Base-by-base conservation (phyloP, 1,140 invertebrate genomes). In the Ptiloglossa arizonensis region DNA sequence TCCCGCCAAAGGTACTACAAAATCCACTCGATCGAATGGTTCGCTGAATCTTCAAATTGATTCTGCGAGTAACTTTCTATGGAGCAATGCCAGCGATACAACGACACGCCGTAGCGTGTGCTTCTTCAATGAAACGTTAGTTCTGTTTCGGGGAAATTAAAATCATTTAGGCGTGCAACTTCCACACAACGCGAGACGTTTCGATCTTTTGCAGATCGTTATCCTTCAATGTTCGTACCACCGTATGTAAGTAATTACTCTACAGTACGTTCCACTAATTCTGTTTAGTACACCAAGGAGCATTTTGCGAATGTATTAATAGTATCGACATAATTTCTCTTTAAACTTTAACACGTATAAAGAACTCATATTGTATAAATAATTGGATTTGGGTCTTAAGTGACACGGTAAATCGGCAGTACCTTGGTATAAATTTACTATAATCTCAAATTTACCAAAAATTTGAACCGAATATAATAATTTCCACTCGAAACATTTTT, bases 41-140 rank as follows among this genome's bases (percentile, higher is more conserved):
- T 67, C 72, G 72, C 5, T 44, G 72, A 67, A 67, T 74, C 72
- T 74, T 57, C 35, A 74, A 57, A 74, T 74, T 74, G 72, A 74
- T 74, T 74, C 27, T 6, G 48, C 1, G 50, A 74, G 63, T 46
- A 67, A 46, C 32, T 32, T 74, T 15, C 35, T 22, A 19, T 29
- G 22, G 48, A 15, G 27, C 62, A 56, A 74, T 67, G 54, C 29
- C 50, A 5, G 27, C n/a, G 50, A 35, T 32, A 62, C 72, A 56
- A 64, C 67, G 72, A 29, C 50, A 3, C 29, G 8, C 5, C 9
- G 48, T n/a, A 19, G 22, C 35, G 48, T 66, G 29, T 6, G n/a
- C 6, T 27, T 24, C 17, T 11, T 41, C 22, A 29, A 29, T 29
- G 60, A 66, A 38, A 44, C 24, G 62, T 17, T 32, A 9, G 32